Conservation (phyloP, 2,113 vertebrate species). For the Cygnus atratus region DNA sequence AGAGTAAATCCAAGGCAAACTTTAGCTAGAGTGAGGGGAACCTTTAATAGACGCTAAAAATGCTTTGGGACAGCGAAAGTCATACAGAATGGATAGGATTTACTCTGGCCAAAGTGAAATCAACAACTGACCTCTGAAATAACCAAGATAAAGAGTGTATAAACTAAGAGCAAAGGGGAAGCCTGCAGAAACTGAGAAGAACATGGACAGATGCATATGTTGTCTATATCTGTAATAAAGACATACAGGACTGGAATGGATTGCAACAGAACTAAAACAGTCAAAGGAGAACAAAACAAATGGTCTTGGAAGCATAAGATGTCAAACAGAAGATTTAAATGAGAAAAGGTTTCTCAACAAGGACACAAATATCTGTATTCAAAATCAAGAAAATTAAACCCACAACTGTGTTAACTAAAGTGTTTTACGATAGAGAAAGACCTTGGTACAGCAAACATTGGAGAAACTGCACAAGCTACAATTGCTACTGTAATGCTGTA, state of each 20-base stretch:
- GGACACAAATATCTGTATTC: background rate
- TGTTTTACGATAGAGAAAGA: background rate
- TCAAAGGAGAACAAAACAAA: background rate
- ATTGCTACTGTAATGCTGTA: background rate
- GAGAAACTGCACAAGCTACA: background rate
- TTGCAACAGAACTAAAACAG: background rate
- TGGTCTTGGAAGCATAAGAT: background rate
- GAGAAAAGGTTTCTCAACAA: background rate
- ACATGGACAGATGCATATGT: background rate
- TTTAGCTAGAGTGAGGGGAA: background rate
- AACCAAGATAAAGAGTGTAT: background rate
- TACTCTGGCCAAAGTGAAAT: background rate
- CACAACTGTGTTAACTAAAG: background rate
- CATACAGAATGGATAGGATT: background rate
- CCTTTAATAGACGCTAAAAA: background rate
- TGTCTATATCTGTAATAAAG: background rate
- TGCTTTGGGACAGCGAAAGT: background rate
- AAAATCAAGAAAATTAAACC: background rate
- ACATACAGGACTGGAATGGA: background rate
- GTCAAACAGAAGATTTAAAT: background rate
- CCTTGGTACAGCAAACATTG: background rate
- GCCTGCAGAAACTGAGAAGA: background rate
- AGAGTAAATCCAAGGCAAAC: background rate
- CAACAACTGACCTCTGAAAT: background rate
- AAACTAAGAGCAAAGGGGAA: background rate